phyloP scores from a whole-genome alignment of 2,888 invertebrate species.

The Synanthedon vespiformis region DNA sequence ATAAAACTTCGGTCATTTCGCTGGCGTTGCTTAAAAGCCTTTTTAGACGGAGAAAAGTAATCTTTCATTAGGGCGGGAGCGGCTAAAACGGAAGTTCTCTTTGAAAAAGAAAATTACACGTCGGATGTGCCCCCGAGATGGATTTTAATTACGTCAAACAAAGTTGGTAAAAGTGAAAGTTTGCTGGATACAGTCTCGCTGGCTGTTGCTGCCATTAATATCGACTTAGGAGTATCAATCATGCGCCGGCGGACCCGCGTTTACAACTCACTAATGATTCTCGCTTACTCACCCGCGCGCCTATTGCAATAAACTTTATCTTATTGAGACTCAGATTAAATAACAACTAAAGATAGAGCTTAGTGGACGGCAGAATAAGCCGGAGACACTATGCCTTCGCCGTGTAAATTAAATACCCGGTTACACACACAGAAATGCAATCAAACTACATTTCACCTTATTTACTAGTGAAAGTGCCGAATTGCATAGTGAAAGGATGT shows the following conservation, averaged over 20 bases:
- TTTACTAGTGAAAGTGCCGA: too few relatives aligned
- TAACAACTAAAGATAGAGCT: too few relatives aligned
- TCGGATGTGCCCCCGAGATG: slow-evolving; percentile 61
- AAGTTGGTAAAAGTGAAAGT: slow-evolving; percentile 46
- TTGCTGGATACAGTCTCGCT: slow-evolving; percentile 16
- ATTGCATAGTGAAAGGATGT: too few relatives aligned
- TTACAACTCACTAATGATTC: slow-evolving; percentile 27
- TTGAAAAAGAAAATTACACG: slow-evolving; percentile 70
- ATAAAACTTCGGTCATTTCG: slow-evolving; percentile 70
- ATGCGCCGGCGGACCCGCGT: slow-evolving; percentile 11
- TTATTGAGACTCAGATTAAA: background rate
- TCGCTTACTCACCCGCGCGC: background rate
- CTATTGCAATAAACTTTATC: background rate
- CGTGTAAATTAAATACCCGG: too few relatives aligned
- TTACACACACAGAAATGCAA: too few relatives aligned
- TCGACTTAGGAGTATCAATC: slow-evolving; percentile 17
- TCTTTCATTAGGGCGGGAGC: slow-evolving; percentile 68
- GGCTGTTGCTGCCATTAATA: slow-evolving; percentile 23
- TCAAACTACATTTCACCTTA: too few relatives aligned
- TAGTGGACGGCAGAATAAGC: too few relatives aligned
- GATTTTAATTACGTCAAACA: slow-evolving; percentile 69
- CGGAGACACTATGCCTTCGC: too few relatives aligned
- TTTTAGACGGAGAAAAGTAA: slow-evolving; percentile 69
- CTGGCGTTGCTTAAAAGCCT: slow-evolving; percentile 70
- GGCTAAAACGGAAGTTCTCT: slow-evolving; percentile 69